These are phyloP conservation scores for Montipora efflorescens DNA, from an alignment of 64 coral and sea anemone genomes.

Conservation along the genomic window DNA sequence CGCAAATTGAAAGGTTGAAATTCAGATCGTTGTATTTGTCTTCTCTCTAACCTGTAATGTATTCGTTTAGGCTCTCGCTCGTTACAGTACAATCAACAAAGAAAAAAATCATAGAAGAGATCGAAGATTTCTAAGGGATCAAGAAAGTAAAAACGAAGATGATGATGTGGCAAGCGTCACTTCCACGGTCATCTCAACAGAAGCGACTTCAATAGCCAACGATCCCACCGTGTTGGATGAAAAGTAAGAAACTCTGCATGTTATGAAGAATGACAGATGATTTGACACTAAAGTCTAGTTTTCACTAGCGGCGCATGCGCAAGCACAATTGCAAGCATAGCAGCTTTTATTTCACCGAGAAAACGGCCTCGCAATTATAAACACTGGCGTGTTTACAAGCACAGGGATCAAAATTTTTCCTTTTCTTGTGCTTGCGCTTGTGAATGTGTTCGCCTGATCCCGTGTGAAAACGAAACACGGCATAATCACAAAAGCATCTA, in stretches of 20 bases:
- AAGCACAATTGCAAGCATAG: too few species aligned
- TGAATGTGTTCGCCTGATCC: too few species aligned
- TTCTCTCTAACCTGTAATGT: not conserved
- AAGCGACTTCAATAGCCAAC: slow-evolving; percentile 85
- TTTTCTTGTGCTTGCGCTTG: too few species aligned
- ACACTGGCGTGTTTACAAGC: too few species aligned
- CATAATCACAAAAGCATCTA: too few species aligned
- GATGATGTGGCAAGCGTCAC: slow-evolving; percentile 49
- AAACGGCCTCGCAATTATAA: too few species aligned
- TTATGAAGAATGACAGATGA: not conserved
- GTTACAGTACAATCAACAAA: slow-evolving; percentile 60
- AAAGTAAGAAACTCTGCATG: slow-evolving; percentile 36
- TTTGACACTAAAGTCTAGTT: not conserved
- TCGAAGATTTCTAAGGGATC: slow-evolving; percentile 34
- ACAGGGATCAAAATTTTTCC: too few species aligned
- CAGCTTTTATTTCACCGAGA: too few species aligned
- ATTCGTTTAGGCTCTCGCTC: slow-evolving; percentile 70
- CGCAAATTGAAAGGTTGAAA: not conserved
- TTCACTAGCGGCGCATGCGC: too few species aligned
- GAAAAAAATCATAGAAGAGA: slow-evolving; percentile 40
- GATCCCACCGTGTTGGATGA: slow-evolving; percentile 81
- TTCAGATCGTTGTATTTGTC: not conserved
- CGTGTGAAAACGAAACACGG: too few species aligned
- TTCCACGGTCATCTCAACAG: slow-evolving; percentile 71
- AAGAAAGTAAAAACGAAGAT: slow-evolving; percentile 27